phyloP scores from a whole-genome alignment of 2,113 vertebrate species.

The Todiramphus saurophagus region DNA sequence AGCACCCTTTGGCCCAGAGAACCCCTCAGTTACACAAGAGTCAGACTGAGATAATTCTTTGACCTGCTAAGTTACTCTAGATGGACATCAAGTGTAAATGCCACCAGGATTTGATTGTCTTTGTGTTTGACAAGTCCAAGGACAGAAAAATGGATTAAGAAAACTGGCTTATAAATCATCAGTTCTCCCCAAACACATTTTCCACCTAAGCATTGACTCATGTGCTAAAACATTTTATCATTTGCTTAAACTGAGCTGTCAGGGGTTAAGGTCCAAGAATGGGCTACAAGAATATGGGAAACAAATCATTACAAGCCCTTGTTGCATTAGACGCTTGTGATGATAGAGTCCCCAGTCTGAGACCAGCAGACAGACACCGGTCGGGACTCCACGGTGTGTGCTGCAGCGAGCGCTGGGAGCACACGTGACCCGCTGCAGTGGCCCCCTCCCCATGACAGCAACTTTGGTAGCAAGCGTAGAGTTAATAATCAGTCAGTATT shows the following conservation, averaged over 20 bases:
- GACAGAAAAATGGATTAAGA: not conserved
- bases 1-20: not conserved
- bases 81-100: not conserved
- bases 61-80: not conserved
- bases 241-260: not conserved
- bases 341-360: not conserved
- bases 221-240: not conserved
- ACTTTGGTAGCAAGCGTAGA: not conserved
- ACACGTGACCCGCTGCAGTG: not conserved
- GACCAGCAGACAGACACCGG: not conserved
- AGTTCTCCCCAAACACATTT: not conserved
- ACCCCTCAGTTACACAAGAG: not conserved
- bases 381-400: not conserved
- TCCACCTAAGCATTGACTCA: not conserved
- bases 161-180: not conserved
- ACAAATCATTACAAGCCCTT: not conserved
- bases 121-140: not conserved
- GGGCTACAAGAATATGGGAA: not conserved
- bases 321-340: not conserved
- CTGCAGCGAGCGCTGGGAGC: fast-evolving
- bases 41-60: not conserved
- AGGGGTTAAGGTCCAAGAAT: not conserved
- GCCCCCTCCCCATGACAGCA: fast-evolving
- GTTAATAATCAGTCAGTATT: not conserved
- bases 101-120: not conserved